Percentiles rank a stretch among this genome's conserved stretches.
Conservation (phyloP, 2,797 vertebrate species). For the Channa striata region DNA sequence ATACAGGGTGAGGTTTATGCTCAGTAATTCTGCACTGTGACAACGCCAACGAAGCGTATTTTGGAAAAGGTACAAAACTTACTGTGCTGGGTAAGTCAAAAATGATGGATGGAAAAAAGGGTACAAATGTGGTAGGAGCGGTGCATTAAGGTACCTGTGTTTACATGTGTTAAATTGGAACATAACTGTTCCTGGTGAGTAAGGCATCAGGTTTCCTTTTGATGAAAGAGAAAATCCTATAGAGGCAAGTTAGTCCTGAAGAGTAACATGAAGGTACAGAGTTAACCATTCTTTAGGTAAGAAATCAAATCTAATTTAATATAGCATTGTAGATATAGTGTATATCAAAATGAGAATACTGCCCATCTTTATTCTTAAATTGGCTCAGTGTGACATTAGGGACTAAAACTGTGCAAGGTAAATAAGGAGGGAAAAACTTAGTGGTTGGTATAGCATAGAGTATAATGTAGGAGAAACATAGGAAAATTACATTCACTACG, state of each 20-base stretch:
- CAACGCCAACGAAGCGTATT: conserved; percentile 59
- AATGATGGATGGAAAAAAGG: no score
- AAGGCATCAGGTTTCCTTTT: background rate
- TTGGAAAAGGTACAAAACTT: conserved; percentile 77
- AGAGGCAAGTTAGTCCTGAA: background rate
- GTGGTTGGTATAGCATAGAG: no score
- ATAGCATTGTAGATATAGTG: background rate
- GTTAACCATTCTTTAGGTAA: conserved; percentile 82
- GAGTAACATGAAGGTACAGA: conserved; percentile 67
- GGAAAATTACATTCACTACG: no score
- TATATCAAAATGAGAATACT: no score
- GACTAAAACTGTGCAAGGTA: no score
- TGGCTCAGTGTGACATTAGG: no score
- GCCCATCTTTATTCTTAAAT: no score
- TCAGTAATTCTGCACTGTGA: conserved; percentile 66
- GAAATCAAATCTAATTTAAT: conserved; percentile 7
- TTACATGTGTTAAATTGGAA: conserved; percentile 76
- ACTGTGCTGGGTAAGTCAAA: conserved; percentile 75
- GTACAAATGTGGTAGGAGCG: no score
- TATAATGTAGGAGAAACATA: no score
- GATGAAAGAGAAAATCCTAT: background rate
- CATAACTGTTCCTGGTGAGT: conserved; percentile 77
- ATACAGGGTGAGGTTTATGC: conserved; percentile 34
- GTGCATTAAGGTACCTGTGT: background rate
- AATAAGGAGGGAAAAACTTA: no score